phyloP scores from a whole-genome alignment of 2,888 invertebrate species.

The Leptinotarsa juncta region DNA sequence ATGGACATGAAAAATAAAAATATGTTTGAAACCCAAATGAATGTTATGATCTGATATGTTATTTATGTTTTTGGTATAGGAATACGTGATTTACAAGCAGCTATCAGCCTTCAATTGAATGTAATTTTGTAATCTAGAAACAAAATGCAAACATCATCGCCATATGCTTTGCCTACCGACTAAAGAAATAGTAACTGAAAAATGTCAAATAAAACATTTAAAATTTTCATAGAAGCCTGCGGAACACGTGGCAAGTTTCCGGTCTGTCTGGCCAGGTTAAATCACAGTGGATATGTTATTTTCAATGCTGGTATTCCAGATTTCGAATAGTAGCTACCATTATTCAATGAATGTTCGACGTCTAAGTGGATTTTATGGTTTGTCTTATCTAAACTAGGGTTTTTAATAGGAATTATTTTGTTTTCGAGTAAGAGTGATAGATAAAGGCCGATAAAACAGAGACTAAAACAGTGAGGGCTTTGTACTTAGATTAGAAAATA shows the following conservation, averaged over 20 bases:
- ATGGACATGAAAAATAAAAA: too few relatives aligned
- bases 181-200: slow-evolving; percentile 25
- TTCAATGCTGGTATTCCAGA: slow-evolving; percentile 19
- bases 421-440: slow-evolving; percentile 25
- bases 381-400: slow-evolving; percentile 19
- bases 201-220: slow-evolving; percentile 26
- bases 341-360: slow-evolving; percentile 16
- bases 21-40: too few relatives aligned
- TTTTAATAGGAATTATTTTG: slow-evolving; percentile 17
- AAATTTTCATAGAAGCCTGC: slow-evolving; percentile 23
- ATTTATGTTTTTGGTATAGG: too few relatives aligned
- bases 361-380: slow-evolving; percentile 18
- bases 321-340: slow-evolving; percentile 13
- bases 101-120: too few relatives aligned
- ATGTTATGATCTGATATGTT: too few relatives aligned
- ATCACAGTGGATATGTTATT: slow-evolving; percentile 16
- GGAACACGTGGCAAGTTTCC: slow-evolving; percentile 29
- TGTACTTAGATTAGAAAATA: slow-evolving; percentile 17
- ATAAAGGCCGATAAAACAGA: slow-evolving; percentile 12
- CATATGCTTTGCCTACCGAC: slow-evolving; percentile 8
- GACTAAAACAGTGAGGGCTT: slow-evolving; percentile 13
- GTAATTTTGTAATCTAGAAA: neutral
- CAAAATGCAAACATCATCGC: slow-evolving; percentile 6
- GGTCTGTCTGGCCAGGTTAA: slow-evolving; percentile 29
- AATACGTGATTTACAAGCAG: too few relatives aligned